Evolutionary conservation across 2,113 vertebrate genomes (phyloP), one percentile per base, ranked within the genome.

Genomic region (Silurus asotus): DNA sequence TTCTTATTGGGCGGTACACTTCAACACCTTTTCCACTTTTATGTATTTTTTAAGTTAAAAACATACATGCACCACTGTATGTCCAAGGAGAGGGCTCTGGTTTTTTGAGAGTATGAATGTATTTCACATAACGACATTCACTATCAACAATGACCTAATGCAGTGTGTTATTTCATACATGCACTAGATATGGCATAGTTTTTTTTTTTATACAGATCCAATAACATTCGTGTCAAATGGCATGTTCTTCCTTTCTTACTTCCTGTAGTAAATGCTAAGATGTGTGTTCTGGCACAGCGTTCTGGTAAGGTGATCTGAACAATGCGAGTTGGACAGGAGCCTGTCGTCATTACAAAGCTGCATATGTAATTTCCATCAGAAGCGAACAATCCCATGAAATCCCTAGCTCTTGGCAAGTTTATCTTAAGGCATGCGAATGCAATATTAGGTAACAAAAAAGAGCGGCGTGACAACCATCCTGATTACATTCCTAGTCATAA

Each of bases 331-430:
- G 77, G 65, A 81, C 84, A 76, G 59, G 25, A 64, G 85, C 79
- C 75, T 82, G 78, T 78, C 37, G 6, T 75, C 85, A 53, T 65
- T 45, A 75, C 69, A 82, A 82, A 82, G 78, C 55, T 53, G 56
- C 65, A 86, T 82, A 69, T 86, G 87, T 85, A 86, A 88, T 86
- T 82, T 78, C 69, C 81, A 78, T 86, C 75, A 86, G 61, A 78
- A 15, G 6, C 25, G 14, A 62, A 76, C 84, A 82, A 82, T 82
- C 83, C 84, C 25, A 83, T 86, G 75, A 77, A 85, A 84, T 82
- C 62, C 59, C 83, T 82, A 67, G 80, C 51, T 74, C 62, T 74
- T 87, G 45, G 76, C 75, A 80, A 7, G 56, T 74, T 85, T 48
- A 17, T 55, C 51, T 25, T 65, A 37, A 62, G 78, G 61, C 49